These are phyloP conservation scores for Intellagama lesueurii DNA, from an alignment of 2,797 vertebrate species.

Conservation along the genomic window DNA sequence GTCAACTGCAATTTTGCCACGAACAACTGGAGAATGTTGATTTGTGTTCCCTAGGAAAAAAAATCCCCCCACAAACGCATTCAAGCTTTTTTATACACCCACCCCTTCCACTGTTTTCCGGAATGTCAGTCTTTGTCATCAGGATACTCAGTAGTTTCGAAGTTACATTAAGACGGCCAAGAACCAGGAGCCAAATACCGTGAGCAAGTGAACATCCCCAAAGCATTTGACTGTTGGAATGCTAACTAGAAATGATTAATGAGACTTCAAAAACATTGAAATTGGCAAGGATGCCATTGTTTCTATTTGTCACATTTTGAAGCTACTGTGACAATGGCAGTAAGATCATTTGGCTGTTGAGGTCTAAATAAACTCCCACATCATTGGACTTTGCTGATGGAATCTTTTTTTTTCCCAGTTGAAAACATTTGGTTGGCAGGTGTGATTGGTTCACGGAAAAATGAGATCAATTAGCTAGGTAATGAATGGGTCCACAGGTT, in stretches of 20 bases:
- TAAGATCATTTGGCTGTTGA: background rate
- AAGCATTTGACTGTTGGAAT: constrained; percentile 44
- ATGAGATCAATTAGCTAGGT: background rate
- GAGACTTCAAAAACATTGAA: constrained; percentile 54
- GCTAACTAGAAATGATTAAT: constrained; percentile 61
- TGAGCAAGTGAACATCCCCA: constrained; percentile 57
- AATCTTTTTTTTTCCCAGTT: constrained; percentile 28
- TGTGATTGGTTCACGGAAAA: constrained; percentile 20
- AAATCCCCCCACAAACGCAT: constrained; percentile 47
- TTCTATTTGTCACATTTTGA: constrained; percentile 52
- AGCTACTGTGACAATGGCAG: constrained; percentile 13
- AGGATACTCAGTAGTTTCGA: constrained; percentile 47
- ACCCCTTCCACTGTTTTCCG: accelerated
- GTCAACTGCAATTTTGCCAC: constrained; percentile 64
- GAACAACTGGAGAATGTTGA: constrained; percentile 59
- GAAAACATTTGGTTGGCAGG: background rate
- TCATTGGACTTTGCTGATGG: constrained; percentile 45
- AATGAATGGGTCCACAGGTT: constrained; percentile 3
- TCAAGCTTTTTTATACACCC: background rate
- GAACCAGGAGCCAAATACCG: background rate
- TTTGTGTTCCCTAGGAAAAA: constrained; percentile 49
- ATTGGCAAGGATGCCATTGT: constrained; percentile 54
- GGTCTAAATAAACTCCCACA: constrained; percentile 42
- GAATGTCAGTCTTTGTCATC: constrained; percentile 31
- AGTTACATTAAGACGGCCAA: constrained; percentile 56